Evolutionary conservation across 1,140 invertebrate genomes (phyloP).

Genomic region (Carcinoscorpius rotundicauda): DNA sequence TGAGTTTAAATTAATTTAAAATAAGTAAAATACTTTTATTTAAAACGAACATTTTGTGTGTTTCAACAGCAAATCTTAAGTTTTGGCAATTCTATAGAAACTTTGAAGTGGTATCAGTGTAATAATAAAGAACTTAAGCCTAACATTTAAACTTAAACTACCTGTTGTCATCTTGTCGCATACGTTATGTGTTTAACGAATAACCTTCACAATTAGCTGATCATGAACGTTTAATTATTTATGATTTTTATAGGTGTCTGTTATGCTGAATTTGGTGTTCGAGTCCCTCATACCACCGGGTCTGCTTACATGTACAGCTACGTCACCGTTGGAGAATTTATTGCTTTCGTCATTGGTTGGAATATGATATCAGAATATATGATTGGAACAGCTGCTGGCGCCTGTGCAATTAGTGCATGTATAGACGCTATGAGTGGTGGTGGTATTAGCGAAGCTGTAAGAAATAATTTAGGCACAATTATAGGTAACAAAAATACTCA

Average conservation of each 20-base stretch:
- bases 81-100: too few relatives aligned
- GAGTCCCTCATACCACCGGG: constrained; percentile 61
- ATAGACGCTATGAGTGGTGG: constrained; percentile 70
- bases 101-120: too few relatives aligned
- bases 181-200: neutral
- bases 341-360: constrained; percentile 42
- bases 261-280: constrained; percentile 94
- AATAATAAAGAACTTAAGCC: too few relatives aligned
- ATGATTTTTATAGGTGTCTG: constrained; percentile 54
- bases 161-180: neutral
- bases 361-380: constrained; percentile 62
- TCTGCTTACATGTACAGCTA: constrained; percentile 43
- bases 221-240: too few relatives aligned
- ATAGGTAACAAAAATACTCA: constrained; percentile 44
- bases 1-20: too few relatives aligned
- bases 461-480: constrained; percentile 55
- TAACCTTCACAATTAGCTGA: too few relatives aligned
- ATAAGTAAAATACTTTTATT: too few relatives aligned
- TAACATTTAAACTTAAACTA: too few relatives aligned
- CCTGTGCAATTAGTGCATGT: constrained; percentile 79
- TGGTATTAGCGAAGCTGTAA: constrained; percentile 51
- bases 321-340: constrained; percentile 38
- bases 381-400: constrained; percentile 82
- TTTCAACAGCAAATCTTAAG: too few relatives aligned
- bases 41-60: too few relatives aligned